Evolutionary conservation across 2,888 invertebrate species (phyloP).

Genomic region (Ephialtes manifestator): DNA sequence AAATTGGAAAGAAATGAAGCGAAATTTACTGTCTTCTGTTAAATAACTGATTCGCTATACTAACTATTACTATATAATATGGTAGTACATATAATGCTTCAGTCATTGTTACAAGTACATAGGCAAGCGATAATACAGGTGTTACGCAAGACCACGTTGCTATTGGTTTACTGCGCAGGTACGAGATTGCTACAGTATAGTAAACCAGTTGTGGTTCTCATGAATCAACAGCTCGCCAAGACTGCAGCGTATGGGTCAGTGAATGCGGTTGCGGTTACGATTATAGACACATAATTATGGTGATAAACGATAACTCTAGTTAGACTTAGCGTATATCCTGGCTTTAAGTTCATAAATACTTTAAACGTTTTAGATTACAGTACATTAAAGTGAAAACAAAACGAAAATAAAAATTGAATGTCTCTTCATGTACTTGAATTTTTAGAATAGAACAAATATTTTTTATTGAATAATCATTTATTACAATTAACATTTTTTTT

Average conservation of each 20-base stretch:
- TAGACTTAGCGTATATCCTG: not conserved
- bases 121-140: constrained; percentile 6
- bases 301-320: not conserved
- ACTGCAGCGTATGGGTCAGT: not conserved
- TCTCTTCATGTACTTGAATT: no score
- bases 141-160: constrained; percentile 48
- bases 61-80: not conserved
- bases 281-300: constrained; percentile 7
- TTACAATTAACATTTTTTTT: no score
- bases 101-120: not conserved
- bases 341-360: no score
- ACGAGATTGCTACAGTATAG: constrained; percentile 39
- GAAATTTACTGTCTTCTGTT: not conserved
- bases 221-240: constrained; percentile 19
- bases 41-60: not conserved
- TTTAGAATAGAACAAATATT: no score
- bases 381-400: not conserved
- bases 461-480: no score
- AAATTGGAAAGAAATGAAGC: no score
- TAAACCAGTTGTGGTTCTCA: constrained; percentile 32
- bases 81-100: not conserved
- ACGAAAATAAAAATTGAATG: not conserved
- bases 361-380: no score
- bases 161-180: constrained; percentile 42
- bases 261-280: constrained; percentile 7